These are phyloP conservation scores for Macroglossus sobrinus DNA, from an alignment of 2,113 vertebrate species.

Conservation along the genomic window DNA sequence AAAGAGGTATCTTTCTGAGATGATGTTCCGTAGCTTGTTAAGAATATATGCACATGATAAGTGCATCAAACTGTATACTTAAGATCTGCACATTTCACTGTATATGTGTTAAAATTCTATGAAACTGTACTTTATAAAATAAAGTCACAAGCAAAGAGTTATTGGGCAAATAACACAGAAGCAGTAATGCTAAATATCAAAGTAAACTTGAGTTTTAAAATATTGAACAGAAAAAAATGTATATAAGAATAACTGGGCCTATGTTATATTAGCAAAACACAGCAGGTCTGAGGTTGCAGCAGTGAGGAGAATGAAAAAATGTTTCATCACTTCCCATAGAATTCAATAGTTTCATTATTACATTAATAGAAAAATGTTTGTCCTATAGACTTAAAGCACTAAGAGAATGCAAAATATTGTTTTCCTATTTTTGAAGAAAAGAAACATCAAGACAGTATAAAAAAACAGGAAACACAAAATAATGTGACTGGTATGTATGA, in stretches of 20 bases:
- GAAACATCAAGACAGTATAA: neutral
- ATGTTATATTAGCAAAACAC: neutral
- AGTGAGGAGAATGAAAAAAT: neutral
- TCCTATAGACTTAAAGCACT: neutral
- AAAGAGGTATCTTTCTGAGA: neutral
- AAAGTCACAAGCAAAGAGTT: neutral
- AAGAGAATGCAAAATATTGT: neutral
- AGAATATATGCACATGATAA: neutral
- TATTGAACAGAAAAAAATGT: neutral
- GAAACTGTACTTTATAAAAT: neutral
- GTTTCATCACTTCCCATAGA: neutral
- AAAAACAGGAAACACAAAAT: neutral
- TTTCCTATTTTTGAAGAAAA: neutral
- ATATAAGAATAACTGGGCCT: neutral
- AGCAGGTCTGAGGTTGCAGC: neutral
- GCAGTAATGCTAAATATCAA: neutral
- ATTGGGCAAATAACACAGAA: neutral
- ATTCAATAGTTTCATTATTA: neutral
- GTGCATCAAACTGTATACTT: neutral
- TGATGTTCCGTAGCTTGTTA: neutral
- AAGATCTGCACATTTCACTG: neutral
- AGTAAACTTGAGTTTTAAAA: constrained; percentile 4
- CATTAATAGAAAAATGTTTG: neutral
- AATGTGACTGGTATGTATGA: neutral
- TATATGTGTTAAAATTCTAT: neutral